Percentiles rank a stretch among this genome's conserved stretches.
Conservation (phyloP, 2,888 invertebrate genomes). For the Rhyacophila evoluta region DNA sequence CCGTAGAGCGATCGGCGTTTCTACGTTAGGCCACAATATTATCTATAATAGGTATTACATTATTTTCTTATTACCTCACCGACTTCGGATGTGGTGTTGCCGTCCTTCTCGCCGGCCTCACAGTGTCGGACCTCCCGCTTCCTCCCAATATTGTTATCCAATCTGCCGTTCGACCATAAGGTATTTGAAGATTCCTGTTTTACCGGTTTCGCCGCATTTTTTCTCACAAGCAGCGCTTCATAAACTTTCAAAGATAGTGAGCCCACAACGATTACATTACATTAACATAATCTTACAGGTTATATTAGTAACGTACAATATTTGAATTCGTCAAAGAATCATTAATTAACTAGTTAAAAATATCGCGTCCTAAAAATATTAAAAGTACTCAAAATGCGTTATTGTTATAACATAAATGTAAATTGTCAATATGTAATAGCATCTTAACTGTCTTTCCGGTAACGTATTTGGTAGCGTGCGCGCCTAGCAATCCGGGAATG, state of each 20-base stretch:
- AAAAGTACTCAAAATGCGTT: no score
- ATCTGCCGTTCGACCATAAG: slow-evolving; percentile 20
- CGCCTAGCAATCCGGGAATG: no score
- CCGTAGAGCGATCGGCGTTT: neutral
- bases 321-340: no score
- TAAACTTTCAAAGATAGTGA: neutral
- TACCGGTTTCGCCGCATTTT: slow-evolving; percentile 52
- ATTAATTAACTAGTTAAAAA: no score
- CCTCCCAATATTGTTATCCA: slow-evolving; percentile 10
- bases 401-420: no score
- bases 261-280: neutral
- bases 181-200: slow-evolving; percentile 42
- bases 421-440: no score
- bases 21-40: neutral
- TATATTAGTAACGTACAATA: no score
- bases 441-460: no score
- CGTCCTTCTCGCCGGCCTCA: neutral
- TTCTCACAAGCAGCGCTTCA: neutral
- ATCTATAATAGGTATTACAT: slow-evolving; percentile 1
- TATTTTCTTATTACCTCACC: slow-evolving; percentile 24
- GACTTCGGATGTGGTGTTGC: neutral
- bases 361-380: no score
- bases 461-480: no score
- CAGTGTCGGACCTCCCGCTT: neutral
- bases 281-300: no score